phyloP scores from a whole-genome alignment of 2,797 vertebrate species.

The Scomberomorus guttatus region DNA sequence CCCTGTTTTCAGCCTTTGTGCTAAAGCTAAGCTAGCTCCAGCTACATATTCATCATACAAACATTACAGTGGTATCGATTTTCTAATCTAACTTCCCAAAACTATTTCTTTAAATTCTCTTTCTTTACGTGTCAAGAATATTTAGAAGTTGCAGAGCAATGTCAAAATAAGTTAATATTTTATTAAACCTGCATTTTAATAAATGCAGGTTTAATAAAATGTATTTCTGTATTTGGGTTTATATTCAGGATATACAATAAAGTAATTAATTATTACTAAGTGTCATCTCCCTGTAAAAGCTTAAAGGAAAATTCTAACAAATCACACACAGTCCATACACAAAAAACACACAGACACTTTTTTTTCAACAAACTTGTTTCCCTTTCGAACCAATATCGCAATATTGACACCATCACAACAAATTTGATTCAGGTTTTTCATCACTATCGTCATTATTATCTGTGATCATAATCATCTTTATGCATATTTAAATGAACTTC shows the following conservation, averaged over 20 bases:
- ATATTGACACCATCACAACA: constrained; percentile 86
- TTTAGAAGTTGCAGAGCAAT: constrained; percentile 59
- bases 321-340: constrained; percentile 19
- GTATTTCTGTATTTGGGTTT: constrained; percentile 30
- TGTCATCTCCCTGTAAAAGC: neutral
- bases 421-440: constrained; percentile 78
- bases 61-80: neutral
- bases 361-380: constrained; percentile 84
- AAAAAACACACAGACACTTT: constrained; percentile 73
- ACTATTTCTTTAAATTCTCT: constrained; percentile 1
- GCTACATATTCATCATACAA: neutral
- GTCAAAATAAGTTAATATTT: constrained; percentile 19
- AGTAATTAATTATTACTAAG: neutral
- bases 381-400: constrained; percentile 85
- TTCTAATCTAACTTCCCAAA: neutral
- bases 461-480: constrained; percentile 85
- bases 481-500: constrained; percentile 88
- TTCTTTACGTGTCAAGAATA: neutral
- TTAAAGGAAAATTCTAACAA: neutral
- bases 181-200: constrained; percentile 30
- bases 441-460: constrained; percentile 78
- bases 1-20: neutral
- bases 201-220: too few relatives aligned
- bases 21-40: constrained; percentile 7
- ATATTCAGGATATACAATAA: constrained; percentile 48